phyloP scores from a whole-genome alignment of 2,797 vertebrate genomes.

The Danio tinwini region DNA sequence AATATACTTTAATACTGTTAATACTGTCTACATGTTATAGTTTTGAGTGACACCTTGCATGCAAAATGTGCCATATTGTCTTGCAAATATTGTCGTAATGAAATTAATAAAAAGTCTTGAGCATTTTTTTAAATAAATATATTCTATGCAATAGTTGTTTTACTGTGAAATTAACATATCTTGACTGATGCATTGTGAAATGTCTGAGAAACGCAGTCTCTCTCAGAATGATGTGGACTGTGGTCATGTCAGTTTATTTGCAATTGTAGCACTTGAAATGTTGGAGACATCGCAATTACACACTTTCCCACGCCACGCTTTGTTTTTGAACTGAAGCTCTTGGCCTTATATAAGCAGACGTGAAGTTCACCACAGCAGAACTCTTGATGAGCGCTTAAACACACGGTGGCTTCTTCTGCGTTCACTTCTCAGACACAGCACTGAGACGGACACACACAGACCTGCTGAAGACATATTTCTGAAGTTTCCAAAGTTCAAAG shows the following conservation, averaged over 20 bases:
- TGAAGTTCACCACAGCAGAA: constrained; percentile 1
- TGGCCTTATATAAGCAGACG: constrained; percentile 17
- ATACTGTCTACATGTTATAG: no score
- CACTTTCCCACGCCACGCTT: neutral
- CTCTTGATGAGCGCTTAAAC: neutral
- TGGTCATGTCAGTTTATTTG: constrained; percentile 13
- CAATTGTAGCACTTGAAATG: neutral
- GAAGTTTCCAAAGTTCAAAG: neutral
- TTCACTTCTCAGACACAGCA: constrained; percentile 3
- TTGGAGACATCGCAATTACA: neutral
- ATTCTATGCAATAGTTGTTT: neutral
- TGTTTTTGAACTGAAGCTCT: constrained; percentile 13
- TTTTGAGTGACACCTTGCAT: no score
- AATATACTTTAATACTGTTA: no score
- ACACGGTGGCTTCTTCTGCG: neutral
- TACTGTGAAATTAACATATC: neutral
- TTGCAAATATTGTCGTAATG: no score
- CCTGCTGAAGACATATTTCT: neutral
- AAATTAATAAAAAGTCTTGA: no score
- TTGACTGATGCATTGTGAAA: neutral
- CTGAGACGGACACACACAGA: neutral
- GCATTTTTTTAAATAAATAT: no score
- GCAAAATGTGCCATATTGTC: no score
- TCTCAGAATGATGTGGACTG: constrained; percentile 4
- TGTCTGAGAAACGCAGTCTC: neutral